Base-by-base conservation (phyloP, 2,888 invertebrate genomes). In the Cyclophora punctaria region DNA sequence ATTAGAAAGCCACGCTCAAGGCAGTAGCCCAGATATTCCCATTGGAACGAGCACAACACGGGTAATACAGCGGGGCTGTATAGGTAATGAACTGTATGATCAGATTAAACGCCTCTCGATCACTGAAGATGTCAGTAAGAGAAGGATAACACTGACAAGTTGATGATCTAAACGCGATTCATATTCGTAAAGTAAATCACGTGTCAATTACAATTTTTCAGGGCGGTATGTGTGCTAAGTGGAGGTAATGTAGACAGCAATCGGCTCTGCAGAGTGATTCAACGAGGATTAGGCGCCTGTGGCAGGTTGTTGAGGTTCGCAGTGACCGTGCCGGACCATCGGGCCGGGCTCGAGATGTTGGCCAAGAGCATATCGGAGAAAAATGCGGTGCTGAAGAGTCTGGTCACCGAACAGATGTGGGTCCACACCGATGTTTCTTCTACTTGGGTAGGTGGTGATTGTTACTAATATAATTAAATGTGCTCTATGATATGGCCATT, bases 161-260 rank as follows among this genome's bases (percentile, higher is more conserved):
- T 20, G 20, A 20, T 20, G 20, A 20, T 20, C 20, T 20, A 20
- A 20, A 20, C 20, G 20, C 20, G 20, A 20, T 20, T 20, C 20
- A 20, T 20, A 20, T 20, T 20, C 20, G 20, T 20, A 20, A 20
- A 20, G 20, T 20, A 20, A 20, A 20, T 20, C 20, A 20, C 37
- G 4, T 37, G 37, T 37, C 37, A 37, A 5, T 37, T 37, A 37
- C 20, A 1, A 37, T 37, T 41, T 71, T 80, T 43, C 61, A 95
- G 95, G 56, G 92, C 94, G 35, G 95, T 95, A 5, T 89, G 95
- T 58, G 89, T 93, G n/a, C 78, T 95, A 47, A 94, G 93, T 73
- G 93, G 94, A 4, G 95, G 95, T 46, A 95, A 95, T 80, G 94
- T 96, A 44, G 95, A 96, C 71, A 93, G 93, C 0, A 93, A 94